phyloP scores from a whole-genome alignment of 2,113 vertebrate species.

The Chamaetylas fuelleborni region DNA sequence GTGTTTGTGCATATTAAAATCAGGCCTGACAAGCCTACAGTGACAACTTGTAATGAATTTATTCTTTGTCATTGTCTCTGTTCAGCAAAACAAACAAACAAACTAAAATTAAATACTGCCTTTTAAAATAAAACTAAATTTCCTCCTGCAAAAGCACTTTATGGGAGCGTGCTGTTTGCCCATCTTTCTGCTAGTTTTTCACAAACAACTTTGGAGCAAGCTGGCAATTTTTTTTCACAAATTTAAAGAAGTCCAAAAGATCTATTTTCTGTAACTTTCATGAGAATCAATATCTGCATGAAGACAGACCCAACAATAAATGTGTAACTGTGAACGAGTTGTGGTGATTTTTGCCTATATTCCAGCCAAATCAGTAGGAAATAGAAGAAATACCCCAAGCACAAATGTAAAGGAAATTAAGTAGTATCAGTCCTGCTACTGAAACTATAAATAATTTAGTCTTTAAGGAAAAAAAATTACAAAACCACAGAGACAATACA shows the following conservation, averaged over 20 bases:
- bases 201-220: background rate
- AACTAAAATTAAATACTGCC: background rate
- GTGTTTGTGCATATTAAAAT: background rate
- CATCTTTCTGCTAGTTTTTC: background rate
- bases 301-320: background rate
- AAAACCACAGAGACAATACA: background rate
- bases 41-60: background rate
- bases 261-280: background rate
- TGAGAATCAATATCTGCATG: background rate
- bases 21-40: background rate
- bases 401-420: background rate
- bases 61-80: background rate
- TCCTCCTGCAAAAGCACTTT: background rate
- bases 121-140: background rate
- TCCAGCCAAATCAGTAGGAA: background rate
- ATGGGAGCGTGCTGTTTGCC: accelerated
- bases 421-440: background rate
- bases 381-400: background rate
- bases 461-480: background rate
- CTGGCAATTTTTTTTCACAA: background rate
- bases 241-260: background rate
- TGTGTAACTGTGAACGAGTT: background rate
- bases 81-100: background rate
- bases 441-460: background rate
- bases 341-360: background rate